phyloP scores from a whole-genome alignment of 2,888 invertebrate genomes.

The Priocnemis perturbator region DNA sequence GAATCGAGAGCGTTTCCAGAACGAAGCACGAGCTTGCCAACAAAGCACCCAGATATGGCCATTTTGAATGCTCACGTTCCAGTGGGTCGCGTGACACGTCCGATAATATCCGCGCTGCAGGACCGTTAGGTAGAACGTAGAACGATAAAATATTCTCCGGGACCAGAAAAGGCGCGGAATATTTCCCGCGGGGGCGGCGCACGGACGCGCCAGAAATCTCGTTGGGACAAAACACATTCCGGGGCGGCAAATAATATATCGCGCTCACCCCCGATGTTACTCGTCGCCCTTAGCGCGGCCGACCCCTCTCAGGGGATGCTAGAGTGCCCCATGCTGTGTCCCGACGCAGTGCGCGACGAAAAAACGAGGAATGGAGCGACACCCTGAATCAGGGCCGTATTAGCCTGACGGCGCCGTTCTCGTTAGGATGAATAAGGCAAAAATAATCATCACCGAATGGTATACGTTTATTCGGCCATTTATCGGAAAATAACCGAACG shows the following conservation, averaged over 20 bases:
- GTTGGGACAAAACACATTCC: conserved; percentile 44
- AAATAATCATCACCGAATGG: no score
- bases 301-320: conserved; percentile 1
- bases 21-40: no score
- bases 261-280: conserved; percentile 22
- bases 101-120: no score
- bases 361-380: not conserved
- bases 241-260: conserved; percentile 36
- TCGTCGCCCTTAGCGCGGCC: conserved; percentile 5
- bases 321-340: not conserved
- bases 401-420: not conserved
- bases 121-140: no score
- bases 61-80: no score
- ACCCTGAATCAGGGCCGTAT: not conserved
- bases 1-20: no score
- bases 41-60: no score
- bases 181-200: not conserved
- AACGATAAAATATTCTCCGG: no score
- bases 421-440: not conserved
- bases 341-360: not conserved
- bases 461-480: no score
- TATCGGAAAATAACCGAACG: no score
- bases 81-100: no score
- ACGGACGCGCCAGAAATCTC: conserved; percentile 41
- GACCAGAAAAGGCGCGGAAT: no score